Base-by-base conservation (phyloP, 1,140 invertebrate genomes). In the Lineus longissimus region DNA sequence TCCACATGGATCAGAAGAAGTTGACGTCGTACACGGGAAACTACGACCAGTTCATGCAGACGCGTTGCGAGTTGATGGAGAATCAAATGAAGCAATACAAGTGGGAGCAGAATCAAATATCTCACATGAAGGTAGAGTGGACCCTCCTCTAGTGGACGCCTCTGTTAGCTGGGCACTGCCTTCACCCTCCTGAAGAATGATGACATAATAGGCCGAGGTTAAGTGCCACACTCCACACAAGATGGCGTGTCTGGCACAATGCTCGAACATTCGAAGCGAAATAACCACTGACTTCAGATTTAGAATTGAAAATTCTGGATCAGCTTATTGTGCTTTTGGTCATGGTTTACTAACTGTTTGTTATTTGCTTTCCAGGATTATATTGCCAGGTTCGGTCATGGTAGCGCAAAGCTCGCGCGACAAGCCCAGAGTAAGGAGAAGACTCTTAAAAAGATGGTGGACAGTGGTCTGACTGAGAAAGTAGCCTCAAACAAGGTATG, bases 351-450 rank as follows among this genome's bases (percentile, higher is more conserved):
- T 7, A 57, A 6, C 17, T 60, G 7, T 40, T 43, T 2, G 30
- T 45, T 17, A 47, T 58, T 79, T 82, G 70, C 68, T 55, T 69
- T 64, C 15, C 77, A 92, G 88, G 97, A 99, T 80, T 99, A 99
- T 80, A 98, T 99, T 70, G 97, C 97, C 0, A 84, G 97, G 59
- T 99, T 99, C 84, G 97, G 97, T 87, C 97, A 99, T 81, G 97
- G 97, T 74, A 95, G 92, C 54, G 96, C 96, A 0, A 99, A 99
- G 84, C 81, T 99, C 43, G 97, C 97, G 0, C 85, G 96, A 63
- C 97, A 99, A 81, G 97, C 97, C 51, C 96, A 99, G 82, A 97
- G 94, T 62, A 99, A 99, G 83, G 97, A 99, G 83, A 99, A 99
- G 82, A 98, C 96, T 0, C 81, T 99, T 55, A 95, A 94, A 4